phyloP scores from a whole-genome alignment of 92 coral and sea anemone species.

The Phenganax marumi region DNA sequence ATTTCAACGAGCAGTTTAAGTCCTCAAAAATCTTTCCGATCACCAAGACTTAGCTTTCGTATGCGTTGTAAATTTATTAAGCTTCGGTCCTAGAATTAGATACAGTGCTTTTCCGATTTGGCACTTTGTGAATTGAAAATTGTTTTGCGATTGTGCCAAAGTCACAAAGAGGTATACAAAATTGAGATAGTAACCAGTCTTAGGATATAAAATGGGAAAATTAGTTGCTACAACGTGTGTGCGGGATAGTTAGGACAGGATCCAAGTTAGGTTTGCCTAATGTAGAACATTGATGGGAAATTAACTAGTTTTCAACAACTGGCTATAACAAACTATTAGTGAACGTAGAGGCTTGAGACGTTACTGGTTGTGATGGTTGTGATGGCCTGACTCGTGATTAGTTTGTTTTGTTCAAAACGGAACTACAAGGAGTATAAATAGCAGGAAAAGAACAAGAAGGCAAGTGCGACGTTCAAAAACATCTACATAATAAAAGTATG shows the following conservation, averaged over 20 bases:
- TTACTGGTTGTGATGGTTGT: neutral
- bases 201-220: too few relatives aligned
- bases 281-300: too few relatives aligned
- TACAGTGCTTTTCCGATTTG: conserved; percentile 17
- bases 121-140: conserved; percentile 17
- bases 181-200: neutral
- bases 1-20: neutral
- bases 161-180: neutral
- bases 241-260: too few relatives aligned
- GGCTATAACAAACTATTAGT: neutral
- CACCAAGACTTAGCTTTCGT: neutral
- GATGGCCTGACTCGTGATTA: neutral
- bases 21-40: neutral
- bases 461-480: neutral
- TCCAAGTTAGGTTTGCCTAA: too few relatives aligned
- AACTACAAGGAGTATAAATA: neutral
- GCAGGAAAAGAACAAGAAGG: conserved; percentile 12
- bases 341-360: neutral
- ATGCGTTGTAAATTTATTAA: neutral
- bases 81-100: neutral
- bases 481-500: neutral
- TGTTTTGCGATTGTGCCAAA: conserved; percentile 28
- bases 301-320: neutral
- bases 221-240: too few relatives aligned
- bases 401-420: conserved; percentile 7